A percentile compares a stretch with the other conserved stretches of the same genome.
These are phyloP conservation scores for Galerucella pusilla DNA, from an alignment of 2,888 invertebrate genomes.

Conservation along the genomic window DNA sequence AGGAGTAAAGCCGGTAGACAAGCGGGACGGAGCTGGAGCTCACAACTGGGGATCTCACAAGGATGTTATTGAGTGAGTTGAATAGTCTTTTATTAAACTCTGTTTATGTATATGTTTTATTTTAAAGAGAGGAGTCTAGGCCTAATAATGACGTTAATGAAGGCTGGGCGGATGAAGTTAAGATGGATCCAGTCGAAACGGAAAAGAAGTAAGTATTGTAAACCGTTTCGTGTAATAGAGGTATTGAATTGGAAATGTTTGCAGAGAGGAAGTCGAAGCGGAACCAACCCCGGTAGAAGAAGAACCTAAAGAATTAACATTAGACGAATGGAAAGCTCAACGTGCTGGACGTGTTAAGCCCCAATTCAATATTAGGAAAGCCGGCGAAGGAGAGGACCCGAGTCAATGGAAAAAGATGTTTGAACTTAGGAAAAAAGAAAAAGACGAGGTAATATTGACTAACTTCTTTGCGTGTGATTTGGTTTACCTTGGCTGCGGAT, in stretches of 20 bases:
- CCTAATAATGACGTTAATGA: slow-evolving; percentile 56
- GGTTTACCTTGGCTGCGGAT: no score
- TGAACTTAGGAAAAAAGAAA: slow-evolving; percentile 80
- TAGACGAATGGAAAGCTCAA: slow-evolving; percentile 94
- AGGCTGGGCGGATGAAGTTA: slow-evolving; percentile 68
- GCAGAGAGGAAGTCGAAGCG: slow-evolving; percentile 60
- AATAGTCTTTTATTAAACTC: slow-evolving; percentile 3
- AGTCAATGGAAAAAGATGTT: slow-evolving; percentile 94
- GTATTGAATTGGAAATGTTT: neutral
- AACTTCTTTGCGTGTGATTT: no score
- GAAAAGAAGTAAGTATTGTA: slow-evolving; percentile 49
- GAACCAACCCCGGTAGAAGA: slow-evolving; percentile 71
- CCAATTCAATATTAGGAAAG: slow-evolving; percentile 90
- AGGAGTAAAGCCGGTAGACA: slow-evolving; percentile 93
- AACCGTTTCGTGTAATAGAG: slow-evolving; percentile 7
- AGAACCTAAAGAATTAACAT: slow-evolving; percentile 86
- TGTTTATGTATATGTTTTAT: slow-evolving; percentile 32
- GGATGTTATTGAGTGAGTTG: slow-evolving; percentile 84
- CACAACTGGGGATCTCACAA: slow-evolving; percentile 96
- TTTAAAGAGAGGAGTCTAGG: slow-evolving; percentile 61
- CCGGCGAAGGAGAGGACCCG: slow-evolving; percentile 92
- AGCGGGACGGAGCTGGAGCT: slow-evolving; percentile 93
- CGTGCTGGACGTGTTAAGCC: slow-evolving; percentile 85
- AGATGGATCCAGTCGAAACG: slow-evolving; percentile 56
- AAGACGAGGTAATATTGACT: slow-evolving; percentile 56